Conservation (phyloP, 2,888 invertebrate species). For the Platycnemis pennipes region DNA sequence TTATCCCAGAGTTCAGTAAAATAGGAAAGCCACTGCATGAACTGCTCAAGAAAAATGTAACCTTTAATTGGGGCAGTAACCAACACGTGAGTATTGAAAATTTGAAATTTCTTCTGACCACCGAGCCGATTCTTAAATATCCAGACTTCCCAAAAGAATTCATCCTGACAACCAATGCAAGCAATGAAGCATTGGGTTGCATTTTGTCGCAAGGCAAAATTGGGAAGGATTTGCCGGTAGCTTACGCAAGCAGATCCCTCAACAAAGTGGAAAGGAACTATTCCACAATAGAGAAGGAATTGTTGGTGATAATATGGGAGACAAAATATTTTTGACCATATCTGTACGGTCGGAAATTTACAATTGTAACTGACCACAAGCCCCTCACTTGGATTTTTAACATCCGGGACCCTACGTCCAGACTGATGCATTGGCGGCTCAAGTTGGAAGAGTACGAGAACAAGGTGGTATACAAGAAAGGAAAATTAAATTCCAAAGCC, state of each 20-base stretch:
- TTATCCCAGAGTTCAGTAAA: too few relatives aligned
- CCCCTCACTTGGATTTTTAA: background rate
- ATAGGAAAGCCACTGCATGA: too few relatives aligned
- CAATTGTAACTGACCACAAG: constrained; percentile 4
- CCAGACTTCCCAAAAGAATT: background rate
- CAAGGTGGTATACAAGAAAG: background rate
- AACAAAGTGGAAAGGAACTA: background rate
- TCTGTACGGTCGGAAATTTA: background rate
- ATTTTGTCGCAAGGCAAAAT: background rate
- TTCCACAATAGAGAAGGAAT: background rate
- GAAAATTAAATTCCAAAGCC: background rate
- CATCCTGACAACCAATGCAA: background rate
- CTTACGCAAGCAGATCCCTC: background rate
- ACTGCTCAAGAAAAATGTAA: too few relatives aligned
- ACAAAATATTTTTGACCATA: background rate
- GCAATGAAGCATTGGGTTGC: background rate
- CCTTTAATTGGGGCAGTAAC: too few relatives aligned
- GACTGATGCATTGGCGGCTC: background rate
- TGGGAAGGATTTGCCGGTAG: background rate
- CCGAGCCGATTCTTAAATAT: too few relatives aligned
- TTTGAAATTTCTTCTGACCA: too few relatives aligned
- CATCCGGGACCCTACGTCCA: background rate
- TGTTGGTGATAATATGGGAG: background rate
- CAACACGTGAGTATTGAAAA: too few relatives aligned
- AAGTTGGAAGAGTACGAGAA: background rate